Evolutionary conservation across 2,888 invertebrate genomes (phyloP).

Genomic region (Eristalinus aeneus): DNA sequence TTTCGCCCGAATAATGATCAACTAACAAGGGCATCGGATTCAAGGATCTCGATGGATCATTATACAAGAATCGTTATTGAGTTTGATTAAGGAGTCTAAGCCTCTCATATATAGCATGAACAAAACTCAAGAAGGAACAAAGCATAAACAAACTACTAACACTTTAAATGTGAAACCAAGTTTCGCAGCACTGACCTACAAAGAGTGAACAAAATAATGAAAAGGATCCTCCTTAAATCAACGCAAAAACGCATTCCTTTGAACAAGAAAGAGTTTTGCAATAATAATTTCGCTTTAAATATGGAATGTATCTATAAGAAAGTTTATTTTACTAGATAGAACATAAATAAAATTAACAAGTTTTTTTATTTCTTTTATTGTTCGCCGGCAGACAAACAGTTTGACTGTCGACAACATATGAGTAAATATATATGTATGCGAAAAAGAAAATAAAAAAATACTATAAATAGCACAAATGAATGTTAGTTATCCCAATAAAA

Average conservation of each 20-base stretch:
- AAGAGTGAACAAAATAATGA: background rate
- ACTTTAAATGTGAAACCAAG: constrained; percentile 3
- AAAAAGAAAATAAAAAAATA: constrained; percentile 25
- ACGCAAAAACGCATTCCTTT: constrained; percentile 51
- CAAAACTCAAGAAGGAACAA: background rate
- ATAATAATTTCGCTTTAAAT: constrained; percentile 49
- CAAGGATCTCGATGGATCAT: background rate
- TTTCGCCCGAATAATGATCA: background rate
- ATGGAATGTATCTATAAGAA: constrained; percentile 13
- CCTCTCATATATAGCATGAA: background rate
- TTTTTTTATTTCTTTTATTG: constrained; percentile 55
- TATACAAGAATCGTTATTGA: background rate
- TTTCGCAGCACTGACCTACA: constrained; percentile 3
- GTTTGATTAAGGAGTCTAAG: background rate
- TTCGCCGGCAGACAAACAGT: background rate
- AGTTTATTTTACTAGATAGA: constrained; percentile 56
- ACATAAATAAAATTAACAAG: constrained; percentile 33
- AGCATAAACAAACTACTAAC: constrained; percentile 11
- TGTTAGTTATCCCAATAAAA: constrained; percentile 51
- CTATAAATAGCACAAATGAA: constrained; percentile 65
- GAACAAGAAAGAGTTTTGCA: constrained; percentile 30
- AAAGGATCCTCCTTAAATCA: constrained; percentile 33
- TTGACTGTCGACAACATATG: background rate
- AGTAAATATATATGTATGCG: constrained; percentile 18
- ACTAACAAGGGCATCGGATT: background rate